These are phyloP conservation scores for Rotaria socialis DNA, from an alignment of 2,888 invertebrate species.

Conservation along the genomic window DNA sequence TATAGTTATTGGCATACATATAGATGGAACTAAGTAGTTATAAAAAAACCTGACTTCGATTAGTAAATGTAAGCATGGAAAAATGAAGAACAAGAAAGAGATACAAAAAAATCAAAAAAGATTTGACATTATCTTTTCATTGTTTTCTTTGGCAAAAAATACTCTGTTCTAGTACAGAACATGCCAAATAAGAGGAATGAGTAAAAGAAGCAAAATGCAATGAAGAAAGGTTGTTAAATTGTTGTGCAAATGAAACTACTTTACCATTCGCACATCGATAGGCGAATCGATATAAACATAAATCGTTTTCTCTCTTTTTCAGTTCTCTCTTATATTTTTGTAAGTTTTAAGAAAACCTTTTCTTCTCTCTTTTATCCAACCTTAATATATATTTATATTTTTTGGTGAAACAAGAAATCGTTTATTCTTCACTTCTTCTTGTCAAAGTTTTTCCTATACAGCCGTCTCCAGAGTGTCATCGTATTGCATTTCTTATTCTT, in stretches of 20 bases:
- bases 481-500: neutral
- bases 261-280: conserved; percentile 4
- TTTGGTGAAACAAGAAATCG: neutral
- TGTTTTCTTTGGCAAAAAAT: neutral
- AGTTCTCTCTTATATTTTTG: neutral
- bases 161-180: neutral
- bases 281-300: neutral
- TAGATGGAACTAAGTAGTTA: neutral
- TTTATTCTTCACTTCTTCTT: neutral
- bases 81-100: neutral
- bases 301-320: neutral
- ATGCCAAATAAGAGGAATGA: neutral
- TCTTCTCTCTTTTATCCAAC: neutral
- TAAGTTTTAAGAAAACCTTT: neutral
- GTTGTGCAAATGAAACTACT: neutral
- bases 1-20: no score
- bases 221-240: conserved; percentile 1
- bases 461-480: neutral
- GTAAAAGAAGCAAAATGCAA: neutral
- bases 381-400: no score
- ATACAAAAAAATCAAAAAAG: neutral
- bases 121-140: neutral
- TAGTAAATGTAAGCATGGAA: neutral
- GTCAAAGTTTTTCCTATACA: neutral
- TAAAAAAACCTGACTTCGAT: neutral